Evolutionary conservation across 2,113 vertebrate genomes (phyloP), one percentile per base, ranked within the genome.

Genomic region (Picathartes gymnocephalus): DNA sequence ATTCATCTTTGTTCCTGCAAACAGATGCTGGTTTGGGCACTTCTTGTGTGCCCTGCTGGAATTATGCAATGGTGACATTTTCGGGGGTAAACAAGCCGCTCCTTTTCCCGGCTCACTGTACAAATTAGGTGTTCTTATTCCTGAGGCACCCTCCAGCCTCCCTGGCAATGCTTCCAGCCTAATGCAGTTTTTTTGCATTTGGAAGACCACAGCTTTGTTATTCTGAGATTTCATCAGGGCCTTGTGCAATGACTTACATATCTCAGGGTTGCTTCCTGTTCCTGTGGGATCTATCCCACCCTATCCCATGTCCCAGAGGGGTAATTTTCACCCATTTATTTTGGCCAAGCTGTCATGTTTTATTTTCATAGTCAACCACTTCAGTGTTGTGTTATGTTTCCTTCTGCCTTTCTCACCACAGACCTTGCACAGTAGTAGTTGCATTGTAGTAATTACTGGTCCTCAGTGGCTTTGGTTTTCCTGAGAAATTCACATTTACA

Each of bases 1-100:
- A 94, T 94, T 96, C 92, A 96, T 89, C 82, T 76, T 79, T 82
- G 65, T 66, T 95, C 79, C 50, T 86, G 66, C 93, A 92, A 90
- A 88, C 79, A 94, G 74, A 56, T 93, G 86, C 94, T 95, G 86
- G 88, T 92, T 93, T 79, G 88, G 88, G 79, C 79, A 79, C 91
- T 90, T 93, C 56, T 70, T 31, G 53, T 82, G 66, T 92, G 88
- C 66, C 86, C 62, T 72, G 35, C 44, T 88, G 62, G 66, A 71
- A 79, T 93, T 90, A 72, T 3, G 13, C 91, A 93, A 90, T 47
- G 40, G 53, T 64, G 88, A 80, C 37, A 76, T 80, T 88, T 88
- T 93, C 44, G 3, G 27, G 42, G 57, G 71, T 95, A 95, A 95
- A 93, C 94, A 95, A 88, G 57, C 61, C 91, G 79, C 94, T 95